Evolutionary conservation across 2,113 vertebrate species (phyloP).

Genomic region (Varanus komodoensis): DNA sequence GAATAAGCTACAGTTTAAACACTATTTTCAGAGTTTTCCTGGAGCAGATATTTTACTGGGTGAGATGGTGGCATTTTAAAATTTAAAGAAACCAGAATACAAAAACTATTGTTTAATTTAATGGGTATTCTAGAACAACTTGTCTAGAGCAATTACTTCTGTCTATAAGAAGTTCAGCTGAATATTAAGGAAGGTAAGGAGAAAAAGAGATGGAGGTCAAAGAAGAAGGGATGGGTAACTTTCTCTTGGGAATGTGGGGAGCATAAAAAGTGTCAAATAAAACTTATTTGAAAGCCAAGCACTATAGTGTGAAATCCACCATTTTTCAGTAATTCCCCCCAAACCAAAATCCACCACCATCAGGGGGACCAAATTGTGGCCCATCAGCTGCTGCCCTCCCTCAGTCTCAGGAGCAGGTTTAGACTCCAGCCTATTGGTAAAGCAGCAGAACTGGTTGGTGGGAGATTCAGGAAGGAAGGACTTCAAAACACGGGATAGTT

Average conservation of each 20-base stretch:
- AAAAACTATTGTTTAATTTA: not conserved
- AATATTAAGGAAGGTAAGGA: not conserved
- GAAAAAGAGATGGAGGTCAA: not conserved
- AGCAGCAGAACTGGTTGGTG: not conserved
- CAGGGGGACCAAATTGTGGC: no score
- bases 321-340: no score
- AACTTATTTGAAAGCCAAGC: no score
- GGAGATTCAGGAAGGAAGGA: no score
- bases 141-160: not conserved
- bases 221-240: not conserved
- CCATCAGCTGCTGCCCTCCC: no score
- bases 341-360: no score
- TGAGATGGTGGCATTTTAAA: not conserved
- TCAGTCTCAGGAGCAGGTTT: not conserved
- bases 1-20: not conserved
- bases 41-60: not conserved
- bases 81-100: not conserved
- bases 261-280: no score
- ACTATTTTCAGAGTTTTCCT: not conserved
- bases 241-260: no score
- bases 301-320: no score
- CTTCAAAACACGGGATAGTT: no score
- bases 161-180: not conserved
- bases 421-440: not conserved
- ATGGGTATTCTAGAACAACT: slow-evolving; percentile 14